These are phyloP conservation scores for Gymnocheta viridis DNA, from an alignment of 2,888 invertebrate genomes.

Conservation along the genomic window DNA sequence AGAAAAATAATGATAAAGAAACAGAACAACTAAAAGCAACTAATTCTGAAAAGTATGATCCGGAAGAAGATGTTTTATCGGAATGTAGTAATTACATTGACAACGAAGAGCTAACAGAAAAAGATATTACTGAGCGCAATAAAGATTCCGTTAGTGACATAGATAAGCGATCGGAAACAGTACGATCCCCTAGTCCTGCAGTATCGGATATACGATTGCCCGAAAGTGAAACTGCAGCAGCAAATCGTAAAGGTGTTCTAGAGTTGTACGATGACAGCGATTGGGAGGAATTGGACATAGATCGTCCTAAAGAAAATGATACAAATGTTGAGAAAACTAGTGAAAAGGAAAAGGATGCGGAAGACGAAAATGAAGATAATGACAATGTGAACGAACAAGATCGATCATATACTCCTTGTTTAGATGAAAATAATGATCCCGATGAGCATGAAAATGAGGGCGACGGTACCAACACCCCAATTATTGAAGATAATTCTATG, in stretches of 20 bases:
- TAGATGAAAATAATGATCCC: slow-evolving; percentile 85
- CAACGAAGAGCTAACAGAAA: slow-evolving; percentile 3
- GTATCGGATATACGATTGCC: slow-evolving; percentile 70
- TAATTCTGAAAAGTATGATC: slow-evolving; percentile 59
- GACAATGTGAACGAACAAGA: slow-evolving; percentile 83
- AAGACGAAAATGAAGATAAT: slow-evolving; percentile 40
- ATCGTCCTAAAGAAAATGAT: slow-evolving; percentile 75
- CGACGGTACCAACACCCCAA: slow-evolving; percentile 68
- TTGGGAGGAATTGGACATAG: slow-evolving; percentile 81
- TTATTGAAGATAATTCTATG: slow-evolving; percentile 1
- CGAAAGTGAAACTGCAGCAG: slow-evolving; percentile 70
- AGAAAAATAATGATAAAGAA: slow-evolving; percentile 31
- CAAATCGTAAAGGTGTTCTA: slow-evolving; percentile 81
- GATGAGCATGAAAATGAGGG: slow-evolving; percentile 74
- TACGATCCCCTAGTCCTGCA: slow-evolving; percentile 69
- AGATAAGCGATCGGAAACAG: slow-evolving; percentile 40
- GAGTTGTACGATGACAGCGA: slow-evolving; percentile 84
- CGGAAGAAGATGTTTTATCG: slow-evolving; percentile 54
- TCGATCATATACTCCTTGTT: slow-evolving; percentile 88
- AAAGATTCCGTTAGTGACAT: slow-evolving; percentile 33
- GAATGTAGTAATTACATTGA: slow-evolving; percentile 35
- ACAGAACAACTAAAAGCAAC: slow-evolving; percentile 20
- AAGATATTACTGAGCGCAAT: slow-evolving; percentile 5
- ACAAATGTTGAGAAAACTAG: slow-evolving; percentile 48
- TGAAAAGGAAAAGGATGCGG: slow-evolving; percentile 11